Percentiles rank a stretch among this genome's conserved stretches.
These are phyloP conservation scores for Montipora efflorescens DNA, from an alignment of 64 coral and sea anemone genomes.

Conservation along the genomic window DNA sequence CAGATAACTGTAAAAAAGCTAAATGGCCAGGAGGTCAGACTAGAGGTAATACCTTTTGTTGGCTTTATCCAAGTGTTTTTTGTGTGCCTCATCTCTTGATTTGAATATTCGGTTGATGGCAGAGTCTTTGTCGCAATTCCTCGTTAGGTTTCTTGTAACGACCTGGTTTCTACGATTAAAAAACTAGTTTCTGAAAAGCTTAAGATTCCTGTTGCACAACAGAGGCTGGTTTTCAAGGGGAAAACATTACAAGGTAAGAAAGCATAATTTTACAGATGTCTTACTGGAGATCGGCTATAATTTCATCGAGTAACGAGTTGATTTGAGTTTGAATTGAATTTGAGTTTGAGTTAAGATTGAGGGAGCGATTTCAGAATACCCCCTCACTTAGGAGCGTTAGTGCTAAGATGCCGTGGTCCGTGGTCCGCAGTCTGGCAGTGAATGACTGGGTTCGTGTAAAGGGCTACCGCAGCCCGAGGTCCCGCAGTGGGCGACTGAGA, in stretches of 20 bases:
- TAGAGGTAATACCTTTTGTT: slow-evolving; percentile 14
- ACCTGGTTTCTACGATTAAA: slow-evolving; percentile 55
- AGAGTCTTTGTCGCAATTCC: not conserved
- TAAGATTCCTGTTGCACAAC: slow-evolving; percentile 39
- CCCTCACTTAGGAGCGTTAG: too few species aligned
- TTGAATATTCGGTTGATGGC: not conserved
- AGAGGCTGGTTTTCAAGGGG: slow-evolving; percentile 70
- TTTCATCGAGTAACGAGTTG: too few species aligned
- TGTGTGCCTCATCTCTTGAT: not conserved
- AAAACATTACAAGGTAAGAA: slow-evolving; percentile 65
- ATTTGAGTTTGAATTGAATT: too few species aligned
- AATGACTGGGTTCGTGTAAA: too few species aligned
- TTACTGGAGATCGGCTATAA: too few species aligned
- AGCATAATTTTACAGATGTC: too few species aligned
- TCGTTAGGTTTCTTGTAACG: slow-evolving; percentile 55
- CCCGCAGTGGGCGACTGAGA: too few species aligned
- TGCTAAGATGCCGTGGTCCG: too few species aligned
- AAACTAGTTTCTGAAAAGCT: slow-evolving; percentile 34
- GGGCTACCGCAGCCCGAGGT: too few species aligned
- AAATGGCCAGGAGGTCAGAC: slow-evolving; percentile 38
- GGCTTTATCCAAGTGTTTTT: not conserved
- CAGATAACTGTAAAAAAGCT: slow-evolving; percentile 36
- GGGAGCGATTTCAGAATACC: too few species aligned
- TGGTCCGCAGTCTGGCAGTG: too few species aligned
- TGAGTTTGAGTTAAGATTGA: too few species aligned